phyloP scores from a whole-genome alignment of 2,797 vertebrate genomes.

The Notamacropus eugenii region DNA sequence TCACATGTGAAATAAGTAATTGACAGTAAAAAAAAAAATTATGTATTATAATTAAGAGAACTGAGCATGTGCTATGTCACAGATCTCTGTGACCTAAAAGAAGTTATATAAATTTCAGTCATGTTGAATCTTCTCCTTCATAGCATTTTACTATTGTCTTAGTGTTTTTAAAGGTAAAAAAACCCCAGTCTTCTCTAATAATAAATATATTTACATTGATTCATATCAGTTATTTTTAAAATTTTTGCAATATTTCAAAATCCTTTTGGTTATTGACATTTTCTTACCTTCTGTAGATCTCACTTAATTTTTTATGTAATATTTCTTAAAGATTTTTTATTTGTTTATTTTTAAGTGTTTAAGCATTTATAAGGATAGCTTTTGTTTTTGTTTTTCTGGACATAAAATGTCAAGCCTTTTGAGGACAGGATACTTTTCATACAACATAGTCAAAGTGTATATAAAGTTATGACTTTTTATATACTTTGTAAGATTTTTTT shows the following conservation, averaged over 20 bases:
- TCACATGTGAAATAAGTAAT: conserved; percentile 66
- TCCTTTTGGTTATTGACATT: conserved; percentile 57
- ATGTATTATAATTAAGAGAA: conserved; percentile 60
- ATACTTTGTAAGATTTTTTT: conserved; percentile 70
- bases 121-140: conserved; percentile 70
- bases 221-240: conserved; percentile 49
- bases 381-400: neutral
- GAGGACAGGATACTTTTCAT: conserved; percentile 59
- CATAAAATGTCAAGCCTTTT: conserved; percentile 63
- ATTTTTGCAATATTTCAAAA: conserved; percentile 51
- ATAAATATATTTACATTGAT: conserved; percentile 44
- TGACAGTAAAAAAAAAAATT: conserved; percentile 55
- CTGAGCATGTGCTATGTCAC: conserved; percentile 49
- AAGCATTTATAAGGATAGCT: neutral
- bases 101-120: conserved; percentile 73
- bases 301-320: conserved; percentile 49
- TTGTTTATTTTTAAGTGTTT: neutral
- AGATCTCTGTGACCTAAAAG: conserved; percentile 65
- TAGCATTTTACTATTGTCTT: conserved; percentile 55
- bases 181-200: conserved; percentile 24
- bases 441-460: conserved; percentile 65
- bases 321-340: neutral
- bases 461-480: conserved; percentile 66
- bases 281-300: conserved; percentile 51
- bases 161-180: conserved; percentile 50